phyloP scores from a whole-genome alignment of 1,140 invertebrate species.

The Hyles vespertilio region DNA sequence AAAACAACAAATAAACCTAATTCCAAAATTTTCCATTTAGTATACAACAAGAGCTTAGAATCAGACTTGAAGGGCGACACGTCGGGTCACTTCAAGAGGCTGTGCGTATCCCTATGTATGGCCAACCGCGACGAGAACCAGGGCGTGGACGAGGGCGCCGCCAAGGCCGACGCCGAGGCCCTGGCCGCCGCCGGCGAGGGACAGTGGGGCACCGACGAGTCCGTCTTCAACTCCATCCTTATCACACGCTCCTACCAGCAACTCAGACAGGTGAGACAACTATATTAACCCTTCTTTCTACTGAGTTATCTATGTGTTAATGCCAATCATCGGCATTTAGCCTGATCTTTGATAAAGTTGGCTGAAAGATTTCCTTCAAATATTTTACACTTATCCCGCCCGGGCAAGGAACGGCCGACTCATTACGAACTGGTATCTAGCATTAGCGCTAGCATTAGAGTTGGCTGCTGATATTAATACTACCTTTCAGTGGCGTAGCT shows the following conservation, averaged over 20 bases:
- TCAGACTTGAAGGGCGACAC: constrained; percentile 94
- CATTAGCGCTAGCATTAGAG: too few relatives aligned
- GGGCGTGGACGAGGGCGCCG: constrained; percentile 80
- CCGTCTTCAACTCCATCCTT: constrained; percentile 88
- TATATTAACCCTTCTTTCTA: too few relatives aligned
- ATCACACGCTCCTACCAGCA: constrained; percentile 89
- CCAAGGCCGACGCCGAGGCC: constrained; percentile 82
- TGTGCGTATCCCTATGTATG: constrained; percentile 90
- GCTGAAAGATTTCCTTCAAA: too few relatives aligned
- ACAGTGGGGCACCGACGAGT: constrained; percentile 92
- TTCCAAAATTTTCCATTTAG: constrained; percentile 58
- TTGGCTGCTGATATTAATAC: too few relatives aligned
- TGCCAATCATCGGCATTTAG: too few relatives aligned
- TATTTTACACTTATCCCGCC: too few relatives aligned
- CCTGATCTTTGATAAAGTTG: too few relatives aligned
- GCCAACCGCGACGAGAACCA: constrained; percentile 89
- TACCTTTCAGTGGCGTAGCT: too few relatives aligned
- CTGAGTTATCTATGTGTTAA: too few relatives aligned
- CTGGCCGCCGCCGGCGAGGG: constrained; percentile 85
- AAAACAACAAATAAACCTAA: too few relatives aligned
- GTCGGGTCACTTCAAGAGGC: constrained; percentile 92
- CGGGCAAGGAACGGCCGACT: too few relatives aligned
- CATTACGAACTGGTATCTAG: too few relatives aligned
- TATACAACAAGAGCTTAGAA: constrained; percentile 91
- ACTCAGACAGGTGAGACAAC: constrained; percentile 77